These are phyloP conservation scores for Ibidorhyncha struthersii DNA, from an alignment of 2,113 vertebrate genomes.

Conservation along the genomic window DNA sequence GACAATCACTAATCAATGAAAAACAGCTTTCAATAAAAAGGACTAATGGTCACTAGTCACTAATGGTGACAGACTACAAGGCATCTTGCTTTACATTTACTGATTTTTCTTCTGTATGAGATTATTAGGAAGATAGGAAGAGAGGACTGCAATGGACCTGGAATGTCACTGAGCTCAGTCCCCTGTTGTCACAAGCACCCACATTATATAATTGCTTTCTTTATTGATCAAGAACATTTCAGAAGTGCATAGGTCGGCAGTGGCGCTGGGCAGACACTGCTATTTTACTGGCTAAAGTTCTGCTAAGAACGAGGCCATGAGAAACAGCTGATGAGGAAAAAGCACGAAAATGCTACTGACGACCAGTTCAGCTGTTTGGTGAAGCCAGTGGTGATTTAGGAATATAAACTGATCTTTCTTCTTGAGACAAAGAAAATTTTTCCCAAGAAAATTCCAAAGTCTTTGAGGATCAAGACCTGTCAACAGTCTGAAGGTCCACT, in stretches of 20 bases:
- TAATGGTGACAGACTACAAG: not conserved
- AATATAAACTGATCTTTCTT: not conserved
- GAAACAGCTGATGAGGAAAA: not conserved
- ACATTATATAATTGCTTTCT: not conserved
- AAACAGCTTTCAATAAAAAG: not conserved
- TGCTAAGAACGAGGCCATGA: not conserved
- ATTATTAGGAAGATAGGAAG: not conserved
- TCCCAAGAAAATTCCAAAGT: not conserved
- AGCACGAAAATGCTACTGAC: rapidly evolving
- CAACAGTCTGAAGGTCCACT: not conserved
- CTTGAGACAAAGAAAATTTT: not conserved
- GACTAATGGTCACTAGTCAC: too few species aligned
- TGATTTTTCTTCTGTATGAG: not conserved
- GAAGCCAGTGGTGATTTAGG: not conserved
- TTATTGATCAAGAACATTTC: not conserved
- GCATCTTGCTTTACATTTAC: not conserved
- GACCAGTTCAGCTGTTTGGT: not conserved
- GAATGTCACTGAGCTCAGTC: not conserved
- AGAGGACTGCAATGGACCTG: not conserved
- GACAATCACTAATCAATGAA: not conserved
- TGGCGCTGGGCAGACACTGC: not conserved
- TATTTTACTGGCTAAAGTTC: not conserved
- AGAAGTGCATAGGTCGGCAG: not conserved
- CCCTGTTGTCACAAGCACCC: not conserved
- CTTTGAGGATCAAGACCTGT: not conserved